phyloP scores from a whole-genome alignment of 2,797 vertebrate species.

The Pangasius djambal region DNA sequence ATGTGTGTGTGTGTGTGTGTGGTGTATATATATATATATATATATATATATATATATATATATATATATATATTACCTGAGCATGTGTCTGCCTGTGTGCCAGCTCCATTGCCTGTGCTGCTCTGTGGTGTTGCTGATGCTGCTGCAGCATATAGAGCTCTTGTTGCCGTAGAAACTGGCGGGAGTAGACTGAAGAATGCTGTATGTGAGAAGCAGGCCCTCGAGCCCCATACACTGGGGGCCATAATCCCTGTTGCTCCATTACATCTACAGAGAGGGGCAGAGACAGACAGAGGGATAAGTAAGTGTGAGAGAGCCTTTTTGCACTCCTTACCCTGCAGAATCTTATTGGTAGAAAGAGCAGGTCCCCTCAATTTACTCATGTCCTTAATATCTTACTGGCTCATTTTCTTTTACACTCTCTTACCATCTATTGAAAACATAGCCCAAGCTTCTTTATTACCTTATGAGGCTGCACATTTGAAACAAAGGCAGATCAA shows the following conservation, averaged over 20 bases:
- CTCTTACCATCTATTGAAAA: constrained; percentile 23
- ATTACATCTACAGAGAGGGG: constrained; percentile 82
- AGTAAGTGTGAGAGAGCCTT: constrained; percentile 28
- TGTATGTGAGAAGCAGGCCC: constrained; percentile 89
- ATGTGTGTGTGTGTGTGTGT: background rate
- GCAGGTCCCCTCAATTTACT: constrained; percentile 15
- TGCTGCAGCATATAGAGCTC: constrained; percentile 90
- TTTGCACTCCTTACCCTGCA: constrained; percentile 38
- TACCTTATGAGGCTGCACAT: constrained; percentile 14
- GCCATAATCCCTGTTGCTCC: constrained; percentile 92
- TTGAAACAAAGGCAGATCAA: constrained; percentile 21
- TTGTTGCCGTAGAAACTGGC: constrained; percentile 91
- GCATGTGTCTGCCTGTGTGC: constrained; percentile 73
- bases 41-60: background rate
- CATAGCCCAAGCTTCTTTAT: constrained; percentile 29
- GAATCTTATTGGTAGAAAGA: constrained; percentile 45
- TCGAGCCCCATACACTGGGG: constrained; percentile 86
- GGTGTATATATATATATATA: background rate
- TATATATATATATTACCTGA: constrained; percentile 69
- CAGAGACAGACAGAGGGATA: constrained; percentile 17
- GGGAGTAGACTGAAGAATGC: constrained; percentile 88
- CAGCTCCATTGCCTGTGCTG: constrained; percentile 74
- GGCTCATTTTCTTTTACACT: constrained; percentile 14
- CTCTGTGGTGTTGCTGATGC: constrained; percentile 68
- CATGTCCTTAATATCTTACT: constrained; percentile 24